phyloP scores from a whole-genome alignment of 2,888 invertebrate genomes.

The Girardia tigrina region DNA sequence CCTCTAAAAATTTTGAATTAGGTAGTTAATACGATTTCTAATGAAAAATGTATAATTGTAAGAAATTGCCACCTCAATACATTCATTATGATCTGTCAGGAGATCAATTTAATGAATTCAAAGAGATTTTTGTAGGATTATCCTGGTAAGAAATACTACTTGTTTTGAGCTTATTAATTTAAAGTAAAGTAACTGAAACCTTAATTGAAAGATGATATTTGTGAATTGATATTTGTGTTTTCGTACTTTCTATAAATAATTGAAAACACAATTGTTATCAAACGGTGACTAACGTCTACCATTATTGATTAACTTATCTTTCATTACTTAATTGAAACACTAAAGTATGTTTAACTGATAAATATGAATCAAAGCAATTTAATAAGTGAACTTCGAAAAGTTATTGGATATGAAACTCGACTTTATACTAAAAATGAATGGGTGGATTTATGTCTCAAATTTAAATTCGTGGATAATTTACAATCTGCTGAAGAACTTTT shows the following conservation, averaged over 20 bases:
- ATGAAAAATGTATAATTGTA: not conserved
- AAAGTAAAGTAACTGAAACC: too few relatives aligned
- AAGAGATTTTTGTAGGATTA: not conserved
- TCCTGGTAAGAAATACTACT: not conserved
- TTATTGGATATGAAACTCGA: not conserved
- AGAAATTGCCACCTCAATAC: not conserved
- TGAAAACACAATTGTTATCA: too few relatives aligned
- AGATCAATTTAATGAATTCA: not conserved
- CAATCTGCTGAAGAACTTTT: not conserved
- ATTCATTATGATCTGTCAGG: constrained; percentile 2
- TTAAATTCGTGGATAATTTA: not conserved
- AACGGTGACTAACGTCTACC: not conserved
- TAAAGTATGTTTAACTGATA: not conserved
- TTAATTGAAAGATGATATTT: too few relatives aligned
- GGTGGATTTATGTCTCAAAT: not conserved
- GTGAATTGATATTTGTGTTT: too few relatives aligned
- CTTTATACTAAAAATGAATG: not conserved
- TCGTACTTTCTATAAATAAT: too few relatives aligned
- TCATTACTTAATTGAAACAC: not conserved
- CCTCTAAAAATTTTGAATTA: not conserved
- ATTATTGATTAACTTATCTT: not conserved
- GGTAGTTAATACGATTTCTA: not conserved
- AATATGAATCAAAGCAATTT: not conserved
- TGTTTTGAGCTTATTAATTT: too few relatives aligned
- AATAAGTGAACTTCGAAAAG: not conserved